These are phyloP conservation scores for Priocnemis perturbator DNA, from an alignment of 2,888 invertebrate species.

Conservation along the genomic window DNA sequence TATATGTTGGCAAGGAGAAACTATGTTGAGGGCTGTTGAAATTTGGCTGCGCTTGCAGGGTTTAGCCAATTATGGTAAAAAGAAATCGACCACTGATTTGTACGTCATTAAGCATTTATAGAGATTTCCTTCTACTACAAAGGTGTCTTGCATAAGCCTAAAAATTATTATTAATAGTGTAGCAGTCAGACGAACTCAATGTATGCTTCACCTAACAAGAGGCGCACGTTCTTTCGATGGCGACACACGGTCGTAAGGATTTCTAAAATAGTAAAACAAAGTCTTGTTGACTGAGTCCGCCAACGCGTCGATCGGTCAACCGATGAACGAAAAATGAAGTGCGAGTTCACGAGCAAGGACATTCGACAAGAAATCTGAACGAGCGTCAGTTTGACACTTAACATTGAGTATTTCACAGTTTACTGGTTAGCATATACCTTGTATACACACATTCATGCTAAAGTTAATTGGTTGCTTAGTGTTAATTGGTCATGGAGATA, in stretches of 20 bases:
- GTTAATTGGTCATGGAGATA: constrained; percentile 62
- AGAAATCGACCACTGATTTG: no score
- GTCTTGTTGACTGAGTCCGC: no score
- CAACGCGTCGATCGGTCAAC: no score
- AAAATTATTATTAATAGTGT: constrained; percentile 32
- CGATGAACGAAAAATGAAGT: background rate
- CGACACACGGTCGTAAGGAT: no score
- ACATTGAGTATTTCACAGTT: background rate
- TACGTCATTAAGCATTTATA: constrained; percentile 8
- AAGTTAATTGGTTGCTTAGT: constrained; percentile 50
- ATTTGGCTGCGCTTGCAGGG: no score
- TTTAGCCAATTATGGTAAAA: no score
- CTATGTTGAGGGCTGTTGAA: no score
- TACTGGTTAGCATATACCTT: constrained; percentile 5
- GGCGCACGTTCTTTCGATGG: no score
- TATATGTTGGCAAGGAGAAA: no score
- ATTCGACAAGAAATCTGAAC: background rate
- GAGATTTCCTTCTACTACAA: constrained; percentile 1
- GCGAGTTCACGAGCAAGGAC: constrained; percentile 1
- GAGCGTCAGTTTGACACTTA: constrained; percentile 5
- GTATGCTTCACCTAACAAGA: no score
- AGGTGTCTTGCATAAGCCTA: constrained; percentile 21
- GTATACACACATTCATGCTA: background rate
- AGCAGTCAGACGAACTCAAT: constrained; percentile 34
- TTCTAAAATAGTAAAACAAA: no score